Evolutionary conservation across 35 echinoderm and acorn worm species (phyloP), one percentile per base, ranked within the genome.

Genomic region (Apostichopus japonicus): DNA sequence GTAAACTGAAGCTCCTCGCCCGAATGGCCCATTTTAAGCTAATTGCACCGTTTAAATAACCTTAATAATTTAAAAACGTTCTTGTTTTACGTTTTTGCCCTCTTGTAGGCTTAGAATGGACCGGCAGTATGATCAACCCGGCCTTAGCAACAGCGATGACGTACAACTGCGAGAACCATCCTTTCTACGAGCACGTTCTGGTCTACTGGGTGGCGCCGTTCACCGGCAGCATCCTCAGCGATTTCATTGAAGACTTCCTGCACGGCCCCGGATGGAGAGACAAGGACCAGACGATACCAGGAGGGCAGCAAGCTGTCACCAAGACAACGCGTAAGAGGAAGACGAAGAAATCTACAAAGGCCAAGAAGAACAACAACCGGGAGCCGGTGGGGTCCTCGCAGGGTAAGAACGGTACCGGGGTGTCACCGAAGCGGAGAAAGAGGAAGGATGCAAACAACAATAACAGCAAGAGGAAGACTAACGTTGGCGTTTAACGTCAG

Each of bases 121-220:
- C 96, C 25, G 96, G 96, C 23, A 97, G 94, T 91, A 97, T 94
- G 93, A 72, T 97, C 17, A 97, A 97, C 87, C 96, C 96, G 15
- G 96, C 96, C 24, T 73, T 97, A 80, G 96, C 96, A 9, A 97
- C 96, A 51, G 91, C 91, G 3, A 79, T 94, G 70, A 94, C 96
- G 8, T 94, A 91, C 96, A 97, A 97, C 72, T 97, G 96, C 59
- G 87, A 93, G 63, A 86, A 92, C 54, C 96, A 97, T 59, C 91
- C 77, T 0, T 75, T 97, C 6, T 72, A 90, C 33, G 96, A 97
- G 79, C 96, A 97, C 54, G 51, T 94, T n/a, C 62, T 93, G 21
- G 91, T 97, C 6, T 96, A 96, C 77, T 94, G 96, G 96, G 27
- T 94, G 4, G 93, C 93, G 5, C 96, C 96, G 8, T 94, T 94